phyloP scores from a whole-genome alignment of 2,888 invertebrate genomes.

The Phyto melanocephala region DNA sequence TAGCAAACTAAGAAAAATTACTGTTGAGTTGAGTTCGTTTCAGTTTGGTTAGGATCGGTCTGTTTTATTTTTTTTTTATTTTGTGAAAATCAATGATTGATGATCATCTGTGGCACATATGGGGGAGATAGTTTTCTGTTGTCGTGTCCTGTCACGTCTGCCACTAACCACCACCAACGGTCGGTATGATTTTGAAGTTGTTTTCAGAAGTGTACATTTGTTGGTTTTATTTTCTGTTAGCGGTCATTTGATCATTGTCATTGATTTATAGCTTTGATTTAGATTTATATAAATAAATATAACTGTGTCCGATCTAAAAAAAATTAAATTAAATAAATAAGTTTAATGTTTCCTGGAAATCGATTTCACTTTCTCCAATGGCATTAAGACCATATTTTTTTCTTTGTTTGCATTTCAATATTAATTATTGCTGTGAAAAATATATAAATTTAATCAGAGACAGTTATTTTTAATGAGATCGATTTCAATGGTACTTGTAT shows the following conservation, averaged over 20 bases:
- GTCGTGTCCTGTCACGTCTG: not conserved
- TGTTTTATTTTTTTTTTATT: constrained; percentile 21
- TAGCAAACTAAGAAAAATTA: constrained; percentile 8
- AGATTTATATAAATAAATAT: constrained; percentile 39
- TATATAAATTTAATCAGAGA: not conserved
- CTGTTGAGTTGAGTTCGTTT: constrained; percentile 19
- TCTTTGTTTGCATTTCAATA: constrained; percentile 24
- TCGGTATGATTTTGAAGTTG: constrained; percentile 9
- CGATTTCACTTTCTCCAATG: constrained; percentile 60
- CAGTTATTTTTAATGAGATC: not conserved
- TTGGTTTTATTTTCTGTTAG: constrained; percentile 23
- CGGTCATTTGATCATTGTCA: constrained; percentile 57
- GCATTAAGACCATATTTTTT: constrained; percentile 6
- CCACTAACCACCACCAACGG: not conserved
- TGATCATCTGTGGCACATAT: constrained; percentile 60
- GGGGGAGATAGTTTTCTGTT: constrained; percentile 56
- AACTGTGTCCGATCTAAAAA: constrained; percentile 42
- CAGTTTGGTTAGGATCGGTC: constrained; percentile 1
- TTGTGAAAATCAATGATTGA: constrained; percentile 65
- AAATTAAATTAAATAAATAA: constrained; percentile 38
- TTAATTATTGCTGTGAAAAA: not conserved
- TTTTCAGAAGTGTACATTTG: not conserved
- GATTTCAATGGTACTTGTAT: not conserved
- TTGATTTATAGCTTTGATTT: constrained; percentile 61
- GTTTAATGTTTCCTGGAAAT: constrained; percentile 62